Conservation (phyloP, 2,797 vertebrate genomes). For the Cheirogaleus major region DNA sequence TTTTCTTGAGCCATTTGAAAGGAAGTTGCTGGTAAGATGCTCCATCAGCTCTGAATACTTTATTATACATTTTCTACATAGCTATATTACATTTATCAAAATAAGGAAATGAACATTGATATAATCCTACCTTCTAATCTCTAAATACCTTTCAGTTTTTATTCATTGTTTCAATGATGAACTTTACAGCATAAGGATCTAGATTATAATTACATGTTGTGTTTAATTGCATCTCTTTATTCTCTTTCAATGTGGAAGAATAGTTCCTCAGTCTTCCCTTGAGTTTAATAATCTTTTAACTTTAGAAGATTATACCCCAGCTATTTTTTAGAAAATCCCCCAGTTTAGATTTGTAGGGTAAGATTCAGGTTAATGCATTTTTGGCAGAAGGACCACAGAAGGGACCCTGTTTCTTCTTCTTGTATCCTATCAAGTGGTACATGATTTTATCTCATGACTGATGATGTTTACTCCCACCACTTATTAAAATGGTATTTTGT, state of each 20-base stretch:
- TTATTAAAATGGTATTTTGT: neutral
- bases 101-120: no score
- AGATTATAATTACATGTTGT: neutral
- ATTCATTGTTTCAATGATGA: neutral
- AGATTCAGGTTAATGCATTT: neutral
- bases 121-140: neutral
- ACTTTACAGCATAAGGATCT: no score
- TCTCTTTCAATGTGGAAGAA: neutral
- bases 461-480: neutral
- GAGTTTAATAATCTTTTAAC: neutral
- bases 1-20: constrained; percentile 11
- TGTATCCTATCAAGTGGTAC: neutral
- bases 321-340: neutral
- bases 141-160: neutral
- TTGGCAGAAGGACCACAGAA: neutral
- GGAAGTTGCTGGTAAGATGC: neutral
- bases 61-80: neutral
- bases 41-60: neutral
- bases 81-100: neutral
- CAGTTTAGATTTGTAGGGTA: neutral
- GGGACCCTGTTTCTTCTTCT: neutral
- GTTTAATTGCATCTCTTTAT: neutral
- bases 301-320: neutral
- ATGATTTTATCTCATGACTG: neutral
- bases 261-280: neutral